These are phyloP conservation scores for Platyrinchus mystaceus DNA, from an alignment of 2,797 vertebrate species.

Conservation along the genomic window DNA sequence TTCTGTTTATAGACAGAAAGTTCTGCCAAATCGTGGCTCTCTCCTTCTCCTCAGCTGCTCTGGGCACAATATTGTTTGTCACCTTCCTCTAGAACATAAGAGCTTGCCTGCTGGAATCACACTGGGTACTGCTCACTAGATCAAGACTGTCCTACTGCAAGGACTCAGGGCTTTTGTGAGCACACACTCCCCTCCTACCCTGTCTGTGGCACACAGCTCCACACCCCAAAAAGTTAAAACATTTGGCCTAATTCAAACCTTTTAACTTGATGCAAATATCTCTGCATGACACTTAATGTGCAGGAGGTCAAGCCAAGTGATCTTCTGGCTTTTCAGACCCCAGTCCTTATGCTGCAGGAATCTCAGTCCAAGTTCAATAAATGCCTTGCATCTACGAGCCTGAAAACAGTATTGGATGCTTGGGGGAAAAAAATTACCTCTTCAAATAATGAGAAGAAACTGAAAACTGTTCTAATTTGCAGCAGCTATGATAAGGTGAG, in stretches of 20 bases:
- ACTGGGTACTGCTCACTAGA: neutral
- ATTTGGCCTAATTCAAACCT: neutral
- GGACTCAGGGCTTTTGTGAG: neutral
- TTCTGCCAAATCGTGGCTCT: neutral
- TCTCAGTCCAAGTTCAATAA: neutral
- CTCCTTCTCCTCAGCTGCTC: conserved; percentile 26
- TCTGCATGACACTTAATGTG: neutral
- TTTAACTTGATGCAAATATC: neutral
- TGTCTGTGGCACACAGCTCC: neutral
- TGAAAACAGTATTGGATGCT: neutral
- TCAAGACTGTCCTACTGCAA: neutral
- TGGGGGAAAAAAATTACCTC: neutral
- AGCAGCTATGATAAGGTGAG: neutral
- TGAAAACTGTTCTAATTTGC: neutral
- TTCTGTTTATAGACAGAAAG: conserved; percentile 28
- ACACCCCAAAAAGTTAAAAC: neutral
- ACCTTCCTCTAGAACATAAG: neutral
- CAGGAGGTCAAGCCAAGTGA: neutral
- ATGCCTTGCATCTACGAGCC: neutral
- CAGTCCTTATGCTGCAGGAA: neutral
- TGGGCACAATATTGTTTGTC: neutral
- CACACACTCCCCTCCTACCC: neutral
- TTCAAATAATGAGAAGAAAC: neutral
- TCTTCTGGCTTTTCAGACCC: neutral
- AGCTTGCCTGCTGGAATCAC: neutral